Evolutionary conservation across 2,797 vertebrate genomes (phyloP).

Genomic region (Ctenopoma multispine): DNA sequence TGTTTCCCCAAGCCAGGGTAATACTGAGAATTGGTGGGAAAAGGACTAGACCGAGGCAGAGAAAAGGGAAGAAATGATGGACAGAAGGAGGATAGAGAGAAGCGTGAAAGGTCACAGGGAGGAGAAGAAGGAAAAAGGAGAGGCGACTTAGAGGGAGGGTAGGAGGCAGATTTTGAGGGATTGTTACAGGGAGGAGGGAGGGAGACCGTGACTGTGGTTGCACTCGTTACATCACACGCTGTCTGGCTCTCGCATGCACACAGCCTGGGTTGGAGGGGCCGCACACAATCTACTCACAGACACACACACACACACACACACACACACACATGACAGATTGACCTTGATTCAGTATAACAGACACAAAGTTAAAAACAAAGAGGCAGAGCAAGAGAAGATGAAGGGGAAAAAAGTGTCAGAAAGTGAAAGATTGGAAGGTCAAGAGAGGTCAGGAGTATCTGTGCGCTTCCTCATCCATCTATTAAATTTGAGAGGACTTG

Average conservation of each 20-base stretch:
- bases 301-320: slow-evolving; percentile 20
- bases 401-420: slow-evolving; percentile 43
- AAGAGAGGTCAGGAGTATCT: slow-evolving; percentile 76
- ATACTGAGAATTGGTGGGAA: slow-evolving; percentile 17
- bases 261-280: slow-evolving; percentile 56
- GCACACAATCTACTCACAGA: slow-evolving; percentile 35
- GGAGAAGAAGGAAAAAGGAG: slow-evolving; percentile 5
- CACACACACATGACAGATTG: slow-evolving; percentile 45
- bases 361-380: slow-evolving; percentile 60
- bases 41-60: slow-evolving; percentile 3
- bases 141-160: slow-evolving; percentile 12
- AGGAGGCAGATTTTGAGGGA: slow-evolving; percentile 22
- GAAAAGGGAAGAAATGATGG: slow-evolving; percentile 1
- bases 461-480: slow-evolving; percentile 63
- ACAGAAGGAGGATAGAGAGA: slow-evolving; percentile 10
- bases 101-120: slow-evolving; percentile 1
- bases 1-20: slow-evolving; percentile 10
- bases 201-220: slow-evolving; percentile 60
- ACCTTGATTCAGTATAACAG: slow-evolving; percentile 53
- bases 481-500: slow-evolving; percentile 69
- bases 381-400: slow-evolving; percentile 41
- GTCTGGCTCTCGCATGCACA: slow-evolving; percentile 71
- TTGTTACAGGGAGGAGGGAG: slow-evolving; percentile 37
- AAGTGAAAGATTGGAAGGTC: slow-evolving; percentile 75
- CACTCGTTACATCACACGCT: slow-evolving; percentile 72